Conservation (phyloP, 2,797 vertebrate genomes). For the Sebastes vulpes region DNA sequence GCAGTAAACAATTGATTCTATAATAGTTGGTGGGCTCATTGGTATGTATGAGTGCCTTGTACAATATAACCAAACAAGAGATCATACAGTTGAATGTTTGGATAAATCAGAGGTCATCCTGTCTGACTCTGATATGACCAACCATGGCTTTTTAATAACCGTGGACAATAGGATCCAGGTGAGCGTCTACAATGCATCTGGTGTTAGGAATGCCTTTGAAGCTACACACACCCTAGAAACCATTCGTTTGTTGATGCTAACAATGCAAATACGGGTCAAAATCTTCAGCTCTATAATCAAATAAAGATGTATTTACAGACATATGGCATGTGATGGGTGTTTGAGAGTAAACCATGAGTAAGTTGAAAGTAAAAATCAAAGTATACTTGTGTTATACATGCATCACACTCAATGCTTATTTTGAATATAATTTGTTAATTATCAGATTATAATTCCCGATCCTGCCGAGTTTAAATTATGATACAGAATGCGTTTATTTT, state of each 20-base stretch:
- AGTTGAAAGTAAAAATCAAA: too few relatives aligned
- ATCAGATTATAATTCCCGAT: background rate
- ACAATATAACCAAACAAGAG: background rate
- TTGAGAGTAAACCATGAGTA: background rate
- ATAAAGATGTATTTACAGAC: background rate
- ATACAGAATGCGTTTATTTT: too few relatives aligned
- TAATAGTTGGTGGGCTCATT: too few relatives aligned
- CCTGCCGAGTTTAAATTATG: background rate
- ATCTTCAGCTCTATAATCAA: too few relatives aligned
- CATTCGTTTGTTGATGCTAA: background rate
- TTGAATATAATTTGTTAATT: background rate
- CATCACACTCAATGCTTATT: background rate
- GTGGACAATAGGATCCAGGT: conserved; percentile 50
- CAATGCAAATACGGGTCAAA: background rate
- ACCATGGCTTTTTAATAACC: background rate
- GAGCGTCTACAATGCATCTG: conserved; percentile 27
- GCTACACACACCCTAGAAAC: conserved; percentile 6
- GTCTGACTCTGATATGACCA: background rate
- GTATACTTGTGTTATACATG: background rate
- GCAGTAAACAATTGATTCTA: too few relatives aligned
- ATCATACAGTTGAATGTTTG: background rate
- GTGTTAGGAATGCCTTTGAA: conserved; percentile 47
- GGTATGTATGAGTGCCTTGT: too few relatives aligned
- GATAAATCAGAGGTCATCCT: background rate
- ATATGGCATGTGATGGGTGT: background rate